Conservation (phyloP, 2,113 vertebrate genomes). For the Pardalotus punctatus region DNA sequence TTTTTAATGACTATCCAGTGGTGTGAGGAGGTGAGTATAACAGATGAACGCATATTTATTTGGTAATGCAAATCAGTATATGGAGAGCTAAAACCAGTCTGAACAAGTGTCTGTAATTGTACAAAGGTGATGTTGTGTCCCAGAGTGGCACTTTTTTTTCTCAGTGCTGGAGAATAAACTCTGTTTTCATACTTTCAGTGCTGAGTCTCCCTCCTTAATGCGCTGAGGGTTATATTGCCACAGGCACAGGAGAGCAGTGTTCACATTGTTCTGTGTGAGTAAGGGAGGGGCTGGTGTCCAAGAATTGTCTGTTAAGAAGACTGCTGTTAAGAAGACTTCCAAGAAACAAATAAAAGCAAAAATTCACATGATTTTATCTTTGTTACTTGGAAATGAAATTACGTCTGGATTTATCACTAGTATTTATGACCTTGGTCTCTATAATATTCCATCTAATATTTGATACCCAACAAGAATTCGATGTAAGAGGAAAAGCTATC, state of each 20-base stretch:
- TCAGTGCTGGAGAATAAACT: not conserved
- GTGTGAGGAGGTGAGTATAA: not conserved
- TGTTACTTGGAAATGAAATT: conserved; percentile 13
- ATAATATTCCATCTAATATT: conserved; percentile 22
- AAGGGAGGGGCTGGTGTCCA: not conserved
- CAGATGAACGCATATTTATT: not conserved
- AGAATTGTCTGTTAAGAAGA: too few species aligned
- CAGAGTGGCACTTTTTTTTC: not conserved
- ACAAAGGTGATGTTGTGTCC: not conserved
- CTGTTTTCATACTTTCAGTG: not conserved
- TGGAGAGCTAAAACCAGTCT: not conserved
- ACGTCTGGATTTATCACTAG: not conserved
- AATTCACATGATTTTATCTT: not conserved
- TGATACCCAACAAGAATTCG: conserved; percentile 41
- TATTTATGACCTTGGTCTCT: conserved; percentile 15
- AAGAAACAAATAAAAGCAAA: conserved; percentile 12
- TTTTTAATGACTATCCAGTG: not conserved
- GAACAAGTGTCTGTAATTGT: not conserved
- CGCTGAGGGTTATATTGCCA: not conserved
- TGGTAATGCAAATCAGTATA: not conserved
- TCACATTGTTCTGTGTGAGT: not conserved
- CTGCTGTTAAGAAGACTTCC: not conserved
- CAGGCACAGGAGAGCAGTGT: not conserved
- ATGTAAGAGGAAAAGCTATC: not conserved
- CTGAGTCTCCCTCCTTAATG: not conserved